Evolutionary conservation across 2,797 vertebrate genomes (phyloP), one percentile per base, ranked within the genome.

Genomic region (Centroberyx gerrardi): DNA sequence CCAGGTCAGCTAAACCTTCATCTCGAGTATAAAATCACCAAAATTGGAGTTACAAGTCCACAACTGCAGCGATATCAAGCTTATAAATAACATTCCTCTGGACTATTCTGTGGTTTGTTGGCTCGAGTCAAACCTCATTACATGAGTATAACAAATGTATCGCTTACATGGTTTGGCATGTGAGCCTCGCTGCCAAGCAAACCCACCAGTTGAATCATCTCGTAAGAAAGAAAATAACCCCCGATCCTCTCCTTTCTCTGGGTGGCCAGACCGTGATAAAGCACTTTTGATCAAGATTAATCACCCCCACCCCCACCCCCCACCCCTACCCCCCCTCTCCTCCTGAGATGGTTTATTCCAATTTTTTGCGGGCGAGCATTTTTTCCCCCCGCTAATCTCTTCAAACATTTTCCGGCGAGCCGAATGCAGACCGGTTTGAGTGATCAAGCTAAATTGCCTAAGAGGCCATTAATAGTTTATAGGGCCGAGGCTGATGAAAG

Each of bases 381-480:
- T 78, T 53, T 36, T 18, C 58, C 71, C 72, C 68, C 82, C 51
- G 68, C 85, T 92, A 90, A 91, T 92, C 90, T 92, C 89, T 67
- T 69, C 83, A 84, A 86, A 88, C 82, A 86, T 87, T 92, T 90
- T 76, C 82, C 79, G 85, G 61, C 56, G 22, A 80, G 81, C 75
- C 1, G 51, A 88, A 74, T 68, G 67, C 76, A 65, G 81, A 70
- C 83, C 18, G 75, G 83, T 89, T 76, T 80, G 88, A 90, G 85
- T 87, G 92, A 90, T 92, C 87, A 90, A 79, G 76, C 91, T 80
- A 89, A 93, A 94, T 90, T 88, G 89, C 88, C 83, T 70, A 87
- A 91, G 88, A 88, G 86, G 80, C 87, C 91, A 83, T 92, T 93
- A 92, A 91, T 90, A 85, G 85, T 92, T 92, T 92, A 92, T 90